These are phyloP conservation scores for Tringa solitaria DNA, from an alignment of 2,113 vertebrate species.

Conservation along the genomic window DNA sequence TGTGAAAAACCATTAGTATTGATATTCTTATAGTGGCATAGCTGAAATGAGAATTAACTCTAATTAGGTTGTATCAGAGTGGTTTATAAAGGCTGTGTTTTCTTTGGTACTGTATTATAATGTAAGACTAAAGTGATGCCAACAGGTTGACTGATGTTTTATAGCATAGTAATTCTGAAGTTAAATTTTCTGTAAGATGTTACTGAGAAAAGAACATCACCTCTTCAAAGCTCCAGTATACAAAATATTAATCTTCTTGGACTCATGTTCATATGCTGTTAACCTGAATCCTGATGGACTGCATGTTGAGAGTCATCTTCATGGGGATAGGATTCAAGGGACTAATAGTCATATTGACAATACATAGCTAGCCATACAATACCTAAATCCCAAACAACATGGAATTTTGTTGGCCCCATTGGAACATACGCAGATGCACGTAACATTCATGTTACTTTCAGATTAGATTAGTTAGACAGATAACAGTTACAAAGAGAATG, in stretches of 20 bases:
- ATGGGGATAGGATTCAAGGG: not conserved
- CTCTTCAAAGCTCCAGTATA: not conserved
- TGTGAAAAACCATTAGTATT: not conserved
- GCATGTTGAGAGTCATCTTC: not conserved
- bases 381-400: not conserved
- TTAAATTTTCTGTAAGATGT: not conserved
- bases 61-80: not conserved
- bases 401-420: not conserved
- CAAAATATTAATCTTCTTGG: not conserved
- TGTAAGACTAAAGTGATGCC: not conserved
- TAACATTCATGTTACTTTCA: not conserved
- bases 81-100: not conserved
- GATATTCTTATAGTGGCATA: not conserved
- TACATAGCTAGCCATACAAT: not conserved
- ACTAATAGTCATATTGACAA: not conserved
- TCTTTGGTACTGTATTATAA: not conserved
- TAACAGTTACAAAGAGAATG: not conserved
- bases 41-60: not conserved
- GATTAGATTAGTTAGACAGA: not conserved
- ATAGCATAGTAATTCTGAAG: not conserved
- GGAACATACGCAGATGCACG: not conserved
- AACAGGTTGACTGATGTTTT: not conserved
- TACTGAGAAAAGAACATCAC: not conserved
- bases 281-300: not conserved
- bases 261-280: not conserved